Conservation (phyloP, 2,888 invertebrate species). For the Lobophora halterata region DNA sequence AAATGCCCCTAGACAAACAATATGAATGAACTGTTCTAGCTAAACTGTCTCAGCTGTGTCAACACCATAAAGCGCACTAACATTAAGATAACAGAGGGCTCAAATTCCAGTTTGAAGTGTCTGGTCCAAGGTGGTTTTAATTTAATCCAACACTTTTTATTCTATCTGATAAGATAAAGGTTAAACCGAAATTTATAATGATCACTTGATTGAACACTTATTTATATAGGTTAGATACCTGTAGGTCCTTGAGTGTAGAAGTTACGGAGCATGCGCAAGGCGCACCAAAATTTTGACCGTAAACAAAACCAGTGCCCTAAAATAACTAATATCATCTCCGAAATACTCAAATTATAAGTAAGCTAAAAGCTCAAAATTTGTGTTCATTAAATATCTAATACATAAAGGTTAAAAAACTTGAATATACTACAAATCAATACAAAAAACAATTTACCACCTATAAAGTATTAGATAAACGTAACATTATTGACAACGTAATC, state of each 20-base stretch:
- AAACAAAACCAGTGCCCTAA: conserved; percentile 12
- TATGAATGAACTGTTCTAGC: too few relatives aligned
- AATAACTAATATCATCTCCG: too few relatives aligned
- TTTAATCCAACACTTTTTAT: conserved; percentile 20
- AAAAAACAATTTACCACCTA: too few relatives aligned
- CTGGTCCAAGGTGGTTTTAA: conserved; percentile 16
- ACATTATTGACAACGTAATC: conserved; percentile 9
- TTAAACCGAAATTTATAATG: conserved; percentile 9
- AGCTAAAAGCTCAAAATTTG: too few relatives aligned
- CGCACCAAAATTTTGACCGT: conserved; percentile 23
- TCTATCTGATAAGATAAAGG: conserved; percentile 15
- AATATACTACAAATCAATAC: too few relatives aligned
- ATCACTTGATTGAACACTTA: conserved; percentile 2
- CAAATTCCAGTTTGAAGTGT: conserved; percentile 20
- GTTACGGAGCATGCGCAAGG: conserved; percentile 29
- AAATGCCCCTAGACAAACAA: too few relatives aligned
- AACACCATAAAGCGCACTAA: conserved; percentile 18
- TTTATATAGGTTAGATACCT: too few relatives aligned
- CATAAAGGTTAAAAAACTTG: too few relatives aligned
- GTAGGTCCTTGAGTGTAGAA: conserved; percentile 4
- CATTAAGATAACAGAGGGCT: conserved; percentile 18
- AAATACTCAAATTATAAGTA: too few relatives aligned
- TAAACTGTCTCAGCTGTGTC: neutral
- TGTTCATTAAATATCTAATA: too few relatives aligned
- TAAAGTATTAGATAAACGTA: too few relatives aligned